Conservation (phyloP, 2,113 vertebrate genomes). For the Syngnathus scovelli region DNA sequence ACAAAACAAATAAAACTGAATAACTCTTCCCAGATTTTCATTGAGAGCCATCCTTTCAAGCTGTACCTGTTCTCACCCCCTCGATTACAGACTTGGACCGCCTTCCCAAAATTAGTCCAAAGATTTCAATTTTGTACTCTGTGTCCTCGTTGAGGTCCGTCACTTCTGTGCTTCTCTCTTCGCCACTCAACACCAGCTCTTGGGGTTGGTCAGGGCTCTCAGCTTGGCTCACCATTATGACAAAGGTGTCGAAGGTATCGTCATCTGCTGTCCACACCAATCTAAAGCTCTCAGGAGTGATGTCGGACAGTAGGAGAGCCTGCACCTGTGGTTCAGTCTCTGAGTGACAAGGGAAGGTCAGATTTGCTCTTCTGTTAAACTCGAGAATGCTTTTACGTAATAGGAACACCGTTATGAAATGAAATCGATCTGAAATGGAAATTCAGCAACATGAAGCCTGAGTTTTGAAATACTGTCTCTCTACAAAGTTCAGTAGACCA, state of each 20-base stretch:
- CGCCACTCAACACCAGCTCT: slow-evolving; percentile 77
- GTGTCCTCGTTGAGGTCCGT: slow-evolving; percentile 81
- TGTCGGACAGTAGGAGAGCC: slow-evolving; percentile 80
- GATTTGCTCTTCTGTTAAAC: slow-evolving; percentile 32
- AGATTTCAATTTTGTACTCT: slow-evolving; percentile 83
- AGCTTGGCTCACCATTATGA: slow-evolving; percentile 80
- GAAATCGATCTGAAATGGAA: slow-evolving; percentile 5
- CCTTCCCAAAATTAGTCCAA: slow-evolving; percentile 80
- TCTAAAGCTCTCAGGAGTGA: slow-evolving; percentile 78
- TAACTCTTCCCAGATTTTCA: slow-evolving; percentile 1
- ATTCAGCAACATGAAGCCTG: background rate
- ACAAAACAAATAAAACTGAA: slow-evolving; percentile 15
- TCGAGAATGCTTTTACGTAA: slow-evolving; percentile 45
- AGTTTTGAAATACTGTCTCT: slow-evolving; percentile 1
- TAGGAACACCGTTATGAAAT: slow-evolving; percentile 20
- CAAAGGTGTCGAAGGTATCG: slow-evolving; percentile 85
- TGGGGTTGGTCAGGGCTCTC: slow-evolving; percentile 69
- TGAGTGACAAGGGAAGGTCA: slow-evolving; percentile 65
- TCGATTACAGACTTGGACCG: slow-evolving; percentile 78
- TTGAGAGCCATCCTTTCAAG: background rate
- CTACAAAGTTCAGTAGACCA: background rate
- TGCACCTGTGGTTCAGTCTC: slow-evolving; percentile 88
- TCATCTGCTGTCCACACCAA: slow-evolving; percentile 88
- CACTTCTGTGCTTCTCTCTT: slow-evolving; percentile 74
- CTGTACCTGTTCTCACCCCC: slow-evolving; percentile 86